Evolutionary conservation across 2,113 vertebrate species (phyloP).

Genomic region (Cyprinus carpio): DNA sequence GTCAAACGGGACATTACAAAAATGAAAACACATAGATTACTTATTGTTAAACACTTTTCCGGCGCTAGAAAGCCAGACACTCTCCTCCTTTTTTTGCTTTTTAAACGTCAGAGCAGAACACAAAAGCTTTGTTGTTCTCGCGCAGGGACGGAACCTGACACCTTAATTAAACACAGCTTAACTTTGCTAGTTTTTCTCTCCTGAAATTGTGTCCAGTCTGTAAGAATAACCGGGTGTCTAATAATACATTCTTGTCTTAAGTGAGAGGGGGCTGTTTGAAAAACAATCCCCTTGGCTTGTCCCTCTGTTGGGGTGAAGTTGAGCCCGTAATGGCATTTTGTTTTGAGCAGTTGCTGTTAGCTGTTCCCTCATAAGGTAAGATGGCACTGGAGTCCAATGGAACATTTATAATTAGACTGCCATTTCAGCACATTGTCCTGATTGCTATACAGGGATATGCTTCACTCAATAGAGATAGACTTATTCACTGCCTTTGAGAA

Average conservation of each 20-base stretch:
- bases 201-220: slow-evolving; percentile 55
- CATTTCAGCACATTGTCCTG: slow-evolving; percentile 98
- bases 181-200: slow-evolving; percentile 49
- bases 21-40: not conserved
- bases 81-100: not conserved
- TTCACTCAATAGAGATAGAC: slow-evolving; percentile 75
- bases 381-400: slow-evolving; percentile 93
- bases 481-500: slow-evolving; percentile 61
- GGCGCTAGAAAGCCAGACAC: not conserved
- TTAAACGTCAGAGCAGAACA: slow-evolving; percentile 10
- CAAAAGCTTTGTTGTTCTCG: slow-evolving; percentile 55
- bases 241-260: slow-evolving; percentile 84
- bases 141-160: slow-evolving; percentile 56
- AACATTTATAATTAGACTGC: slow-evolving; percentile 99
- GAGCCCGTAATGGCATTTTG: slow-evolving; percentile 90
- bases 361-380: slow-evolving; percentile 99
- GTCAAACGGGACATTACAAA: not conserved
- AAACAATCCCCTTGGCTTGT: slow-evolving; percentile 79
- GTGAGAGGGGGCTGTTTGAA: slow-evolving; percentile 81
- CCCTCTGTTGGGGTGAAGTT: slow-evolving; percentile 79
- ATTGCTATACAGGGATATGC: slow-evolving; percentile 88
- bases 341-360: slow-evolving; percentile 91
- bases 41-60: not conserved
- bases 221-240: slow-evolving; percentile 76
- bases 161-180: slow-evolving; percentile 62